phyloP scores from a whole-genome alignment of 2,888 invertebrate genomes.

The Crepidodera aurea region DNA sequence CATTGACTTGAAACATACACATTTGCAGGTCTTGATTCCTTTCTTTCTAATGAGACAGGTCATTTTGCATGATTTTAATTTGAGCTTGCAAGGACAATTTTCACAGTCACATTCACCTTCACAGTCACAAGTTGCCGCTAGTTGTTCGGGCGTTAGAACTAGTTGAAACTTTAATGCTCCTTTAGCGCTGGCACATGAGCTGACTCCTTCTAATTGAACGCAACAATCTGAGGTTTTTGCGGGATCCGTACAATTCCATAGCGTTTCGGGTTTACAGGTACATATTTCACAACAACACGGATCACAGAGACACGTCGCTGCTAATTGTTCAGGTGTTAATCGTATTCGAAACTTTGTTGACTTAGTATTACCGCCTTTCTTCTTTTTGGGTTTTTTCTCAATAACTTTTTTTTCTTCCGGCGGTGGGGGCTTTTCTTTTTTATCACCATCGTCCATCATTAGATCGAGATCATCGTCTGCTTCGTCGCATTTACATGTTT shows the following conservation, averaged over 20 bases:
- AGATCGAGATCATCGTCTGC: background rate
- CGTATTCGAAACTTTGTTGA: background rate
- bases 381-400: background rate
- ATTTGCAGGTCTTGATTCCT: background rate
- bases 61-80: background rate
- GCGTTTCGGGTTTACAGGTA: constrained; percentile 1
- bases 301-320: background rate
- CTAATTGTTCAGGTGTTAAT: constrained; percentile 3
- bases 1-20: constrained; percentile 2
- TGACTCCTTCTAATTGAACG: background rate
- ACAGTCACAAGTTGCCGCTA: background rate
- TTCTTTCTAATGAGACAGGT: background rate
- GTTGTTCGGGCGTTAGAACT: background rate
- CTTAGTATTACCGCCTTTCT: background rate
- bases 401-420: background rate
- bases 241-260: background rate
- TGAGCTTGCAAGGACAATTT: background rate
- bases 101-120: background rate
- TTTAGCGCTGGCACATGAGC: background rate
- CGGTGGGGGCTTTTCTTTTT: background rate
- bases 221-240: background rate
- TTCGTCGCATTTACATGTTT: constrained; percentile 5
- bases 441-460: background rate
- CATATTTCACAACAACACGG: background rate
- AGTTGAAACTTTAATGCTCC: background rate